These are phyloP conservation scores for Leucoraja erinaceus DNA, from an alignment of 2,113 vertebrate species.

Conservation along the genomic window DNA sequence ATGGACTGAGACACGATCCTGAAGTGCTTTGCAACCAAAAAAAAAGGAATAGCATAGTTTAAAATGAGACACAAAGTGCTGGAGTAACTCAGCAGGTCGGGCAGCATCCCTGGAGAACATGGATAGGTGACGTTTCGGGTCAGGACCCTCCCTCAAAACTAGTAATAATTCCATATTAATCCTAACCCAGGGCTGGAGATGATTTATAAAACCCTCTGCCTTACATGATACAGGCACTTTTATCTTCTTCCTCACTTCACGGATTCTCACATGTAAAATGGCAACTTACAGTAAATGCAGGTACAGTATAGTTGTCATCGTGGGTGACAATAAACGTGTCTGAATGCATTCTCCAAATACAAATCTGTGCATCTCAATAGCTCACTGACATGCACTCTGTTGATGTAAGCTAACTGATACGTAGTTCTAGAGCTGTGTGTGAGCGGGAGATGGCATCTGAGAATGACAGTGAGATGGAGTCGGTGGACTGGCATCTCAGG, in stretches of 20 bases:
- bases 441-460: not conserved
- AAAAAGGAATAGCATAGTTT: too few relatives aligned
- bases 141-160: too few relatives aligned
- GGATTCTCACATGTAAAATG: not conserved
- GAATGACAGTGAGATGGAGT: not conserved
- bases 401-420: not conserved
- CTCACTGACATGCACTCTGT: not conserved
- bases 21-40: not conserved
- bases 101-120: too few relatives aligned
- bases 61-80: too few relatives aligned
- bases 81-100: too few relatives aligned
- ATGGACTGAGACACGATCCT: not conserved
- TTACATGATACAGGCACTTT: not conserved
- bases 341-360: not conserved
- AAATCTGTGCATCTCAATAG: constrained; percentile 32
- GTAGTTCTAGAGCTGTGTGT: not conserved
- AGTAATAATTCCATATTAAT: too few relatives aligned
- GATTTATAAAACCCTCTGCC: not conserved
- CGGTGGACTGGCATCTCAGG: not conserved
- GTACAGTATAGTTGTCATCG: too few relatives aligned
- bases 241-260: not conserved
- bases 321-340: not conserved
- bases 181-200: not conserved
- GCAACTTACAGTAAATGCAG: not conserved
- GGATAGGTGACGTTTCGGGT: too few relatives aligned